Conservation (phyloP, 2,888 invertebrate species). For the Nudaria mundana region DNA sequence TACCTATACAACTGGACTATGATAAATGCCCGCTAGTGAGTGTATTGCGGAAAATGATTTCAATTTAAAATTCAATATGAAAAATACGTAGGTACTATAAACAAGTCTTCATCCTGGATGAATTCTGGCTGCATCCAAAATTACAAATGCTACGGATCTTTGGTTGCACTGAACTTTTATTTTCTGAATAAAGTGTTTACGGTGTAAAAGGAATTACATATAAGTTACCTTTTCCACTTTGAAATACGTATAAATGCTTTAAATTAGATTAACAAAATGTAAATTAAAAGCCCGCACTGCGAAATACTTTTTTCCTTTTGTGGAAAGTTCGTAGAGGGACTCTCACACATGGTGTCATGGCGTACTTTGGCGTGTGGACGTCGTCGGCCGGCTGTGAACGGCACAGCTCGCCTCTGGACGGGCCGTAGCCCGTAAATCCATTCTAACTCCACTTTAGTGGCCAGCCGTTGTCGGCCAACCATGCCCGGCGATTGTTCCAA, state of each 20-base stretch:
- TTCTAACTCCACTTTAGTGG: constrained; percentile 68
- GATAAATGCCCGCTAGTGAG: too few relatives aligned
- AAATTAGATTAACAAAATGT: constrained; percentile 50
- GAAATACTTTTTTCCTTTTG: constrained; percentile 69
- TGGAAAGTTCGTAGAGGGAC: constrained; percentile 41
- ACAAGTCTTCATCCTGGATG: too few relatives aligned
- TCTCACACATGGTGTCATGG: constrained; percentile 71
- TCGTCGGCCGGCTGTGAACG: constrained; percentile 21
- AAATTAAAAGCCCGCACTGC: constrained; percentile 72
- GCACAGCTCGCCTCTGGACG: constrained; percentile 24
- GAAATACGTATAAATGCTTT: too few relatives aligned
- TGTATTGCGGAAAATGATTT: too few relatives aligned
- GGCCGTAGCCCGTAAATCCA: constrained; percentile 63
- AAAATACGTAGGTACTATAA: too few relatives aligned
- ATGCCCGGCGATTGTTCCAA: constrained; percentile 48
- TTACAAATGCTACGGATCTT: too few relatives aligned
- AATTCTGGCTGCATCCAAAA: too few relatives aligned
- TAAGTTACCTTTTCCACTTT: too few relatives aligned
- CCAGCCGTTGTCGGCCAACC: constrained; percentile 38
- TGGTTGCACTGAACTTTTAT: too few relatives aligned
- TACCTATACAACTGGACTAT: not conserved
- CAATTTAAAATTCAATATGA: too few relatives aligned
- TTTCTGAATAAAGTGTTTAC: too few relatives aligned
- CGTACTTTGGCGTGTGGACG: constrained; percentile 44
- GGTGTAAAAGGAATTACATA: too few relatives aligned